Percentiles rank a stretch among this genome's conserved stretches.
Conservation (phyloP, 1,140 invertebrate genomes). For the Aphaenogaster floridana region DNA sequence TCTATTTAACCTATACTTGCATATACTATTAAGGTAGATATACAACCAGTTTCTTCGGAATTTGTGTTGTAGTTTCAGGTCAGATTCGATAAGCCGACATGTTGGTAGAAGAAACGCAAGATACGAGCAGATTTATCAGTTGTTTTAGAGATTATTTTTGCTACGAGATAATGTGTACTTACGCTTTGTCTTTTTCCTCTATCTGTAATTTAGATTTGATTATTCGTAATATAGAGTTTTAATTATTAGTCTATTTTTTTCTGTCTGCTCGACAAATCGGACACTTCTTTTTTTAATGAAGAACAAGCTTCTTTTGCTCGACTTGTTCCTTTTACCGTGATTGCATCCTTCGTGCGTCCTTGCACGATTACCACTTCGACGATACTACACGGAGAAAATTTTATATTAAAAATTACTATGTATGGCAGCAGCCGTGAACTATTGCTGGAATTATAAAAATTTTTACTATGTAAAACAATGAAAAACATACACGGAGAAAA, state of each 20-base stretch:
- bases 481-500: too few relatives aligned
- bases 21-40: neutral
- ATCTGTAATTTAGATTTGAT: conserved; percentile 9
- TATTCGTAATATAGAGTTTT: neutral
- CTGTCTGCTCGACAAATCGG: neutral
- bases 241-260: neutral
- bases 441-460: too few relatives aligned
- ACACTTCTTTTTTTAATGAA: neutral
- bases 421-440: too few relatives aligned
- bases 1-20: neutral
- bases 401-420: too few relatives aligned
- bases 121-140: conserved; percentile 57
- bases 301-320: neutral
- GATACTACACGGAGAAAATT: neutral
- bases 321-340: neutral
- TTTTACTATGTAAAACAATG: too few relatives aligned
- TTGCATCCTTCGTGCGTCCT: neutral
- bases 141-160: neutral
- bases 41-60: conserved; percentile 5
- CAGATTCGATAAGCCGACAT: conserved; percentile 15
- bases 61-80: neutral
- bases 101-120: neutral
- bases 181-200: neutral
- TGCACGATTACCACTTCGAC: neutral
- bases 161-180: neutral